These are phyloP conservation scores for Craterocephalus amniculus DNA, from an alignment of 2,797 vertebrate genomes.

Conservation along the genomic window DNA sequence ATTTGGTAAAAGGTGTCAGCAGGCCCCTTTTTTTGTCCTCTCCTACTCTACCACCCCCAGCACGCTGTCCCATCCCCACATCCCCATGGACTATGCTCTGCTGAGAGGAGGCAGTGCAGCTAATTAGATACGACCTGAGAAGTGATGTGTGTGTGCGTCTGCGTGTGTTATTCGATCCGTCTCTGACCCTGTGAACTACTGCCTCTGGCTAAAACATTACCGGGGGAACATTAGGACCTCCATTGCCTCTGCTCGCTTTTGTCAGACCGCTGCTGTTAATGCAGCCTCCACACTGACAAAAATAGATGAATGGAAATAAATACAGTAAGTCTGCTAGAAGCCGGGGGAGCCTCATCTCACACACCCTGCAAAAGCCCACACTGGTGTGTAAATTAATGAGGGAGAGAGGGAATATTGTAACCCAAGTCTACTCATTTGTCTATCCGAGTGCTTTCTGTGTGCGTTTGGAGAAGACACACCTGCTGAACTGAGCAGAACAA, in stretches of 20 bases:
- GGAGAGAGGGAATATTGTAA: constrained; percentile 46
- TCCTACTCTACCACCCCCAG: neutral
- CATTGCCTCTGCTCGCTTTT: constrained; percentile 34
- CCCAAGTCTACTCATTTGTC: constrained; percentile 48
- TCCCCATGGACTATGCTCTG: constrained; percentile 37
- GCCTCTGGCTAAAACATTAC: constrained; percentile 72
- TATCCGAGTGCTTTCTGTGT: constrained; percentile 6
- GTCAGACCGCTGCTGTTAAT: constrained; percentile 32
- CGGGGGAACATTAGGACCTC: constrained; percentile 55
- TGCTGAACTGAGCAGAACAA: constrained; percentile 45
- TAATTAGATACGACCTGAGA: constrained; percentile 71
- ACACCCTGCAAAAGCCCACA: constrained; percentile 22
- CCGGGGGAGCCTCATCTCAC: constrained; percentile 21
- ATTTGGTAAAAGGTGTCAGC: constrained; percentile 1
- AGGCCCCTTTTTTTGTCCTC: constrained; percentile 4
- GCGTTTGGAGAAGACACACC: constrained; percentile 53
- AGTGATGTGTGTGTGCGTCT: constrained; percentile 24
- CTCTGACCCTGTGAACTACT: constrained; percentile 63
- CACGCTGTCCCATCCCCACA: constrained; percentile 26
- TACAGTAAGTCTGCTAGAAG: constrained; percentile 29
- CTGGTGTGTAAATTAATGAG: constrained; percentile 62
- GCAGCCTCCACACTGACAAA: constrained; percentile 26
- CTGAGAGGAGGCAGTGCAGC: constrained; percentile 35
- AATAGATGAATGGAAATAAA: constrained; percentile 62
- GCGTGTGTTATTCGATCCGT: constrained; percentile 53